A percentile compares a stretch with the other conserved stretches of the same genome.
phyloP scores from a whole-genome alignment of 1,140 invertebrate genomes.

The Dolichoris vasculosae region DNA sequence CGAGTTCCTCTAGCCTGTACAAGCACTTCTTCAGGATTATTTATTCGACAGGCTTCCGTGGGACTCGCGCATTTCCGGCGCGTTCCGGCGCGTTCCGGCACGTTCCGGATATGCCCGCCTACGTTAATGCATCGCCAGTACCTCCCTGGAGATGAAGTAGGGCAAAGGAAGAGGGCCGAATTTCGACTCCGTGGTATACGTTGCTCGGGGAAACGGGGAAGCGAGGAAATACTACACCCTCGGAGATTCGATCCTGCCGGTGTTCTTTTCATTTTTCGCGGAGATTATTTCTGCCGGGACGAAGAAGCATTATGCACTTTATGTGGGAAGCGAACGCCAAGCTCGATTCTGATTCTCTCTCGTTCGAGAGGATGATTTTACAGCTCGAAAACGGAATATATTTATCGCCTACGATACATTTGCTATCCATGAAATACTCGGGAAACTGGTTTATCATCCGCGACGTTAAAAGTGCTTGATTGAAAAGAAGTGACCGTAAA shows the following conservation, averaged over 20 bases:
- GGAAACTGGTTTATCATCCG: no score
- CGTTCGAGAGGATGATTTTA: not conserved
- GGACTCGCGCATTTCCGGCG: conserved; percentile 66
- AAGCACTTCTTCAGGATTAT: conserved; percentile 67
- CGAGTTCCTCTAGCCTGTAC: not conserved
- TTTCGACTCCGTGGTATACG: conserved; percentile 60
- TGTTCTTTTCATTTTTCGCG: not conserved
- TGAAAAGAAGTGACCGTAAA: no score
- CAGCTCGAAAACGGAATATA: not conserved
- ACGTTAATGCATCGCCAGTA: conserved; percentile 66
- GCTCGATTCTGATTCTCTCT: not conserved
- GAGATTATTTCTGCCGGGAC: not conserved
- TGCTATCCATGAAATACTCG: no score
- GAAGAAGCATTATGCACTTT: not conserved
- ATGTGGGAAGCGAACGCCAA: not conserved
- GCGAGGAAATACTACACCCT: no score
- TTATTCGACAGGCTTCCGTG: conserved; percentile 71
- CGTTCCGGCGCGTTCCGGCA: conserved; percentile 67
- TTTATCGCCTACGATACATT: not conserved
- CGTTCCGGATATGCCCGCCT: conserved; percentile 66
- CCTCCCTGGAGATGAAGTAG: conserved; percentile 66
- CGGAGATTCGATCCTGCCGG: not conserved
- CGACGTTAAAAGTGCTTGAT: no score
- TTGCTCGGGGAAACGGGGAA: not conserved
- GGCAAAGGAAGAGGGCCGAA: conserved; percentile 56